A percentile compares a stretch with the other conserved stretches of the same genome.
phyloP scores from a whole-genome alignment of 2,797 vertebrate genomes.

The Anniella stebbinsi region DNA sequence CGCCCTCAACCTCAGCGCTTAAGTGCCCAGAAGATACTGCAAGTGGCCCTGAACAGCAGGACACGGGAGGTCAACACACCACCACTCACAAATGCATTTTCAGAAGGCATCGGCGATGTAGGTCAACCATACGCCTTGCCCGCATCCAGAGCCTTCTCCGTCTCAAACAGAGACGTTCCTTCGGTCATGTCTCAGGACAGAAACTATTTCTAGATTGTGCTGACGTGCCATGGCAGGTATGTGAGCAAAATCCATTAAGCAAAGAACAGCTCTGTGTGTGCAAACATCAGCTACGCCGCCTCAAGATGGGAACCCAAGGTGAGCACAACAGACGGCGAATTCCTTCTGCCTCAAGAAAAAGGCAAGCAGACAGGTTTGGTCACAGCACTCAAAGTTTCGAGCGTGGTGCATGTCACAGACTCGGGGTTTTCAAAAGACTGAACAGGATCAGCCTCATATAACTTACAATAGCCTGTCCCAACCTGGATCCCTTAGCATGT shows the following conservation, averaged over 20 bases:
- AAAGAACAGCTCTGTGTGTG: background rate
- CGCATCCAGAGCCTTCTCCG: background rate
- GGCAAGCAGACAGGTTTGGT: background rate
- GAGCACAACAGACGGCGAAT: background rate
- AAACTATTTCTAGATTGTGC: constrained; percentile 3
- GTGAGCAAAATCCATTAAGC: background rate
- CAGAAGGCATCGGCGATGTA: background rate
- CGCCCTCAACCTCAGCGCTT: background rate
- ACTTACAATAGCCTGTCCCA: background rate
- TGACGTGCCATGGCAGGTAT: background rate
- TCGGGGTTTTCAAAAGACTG: background rate
- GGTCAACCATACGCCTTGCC: background rate
- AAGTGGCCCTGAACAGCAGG: background rate
- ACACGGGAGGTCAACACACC: background rate
- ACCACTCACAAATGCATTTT: background rate
- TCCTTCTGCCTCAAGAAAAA: background rate
- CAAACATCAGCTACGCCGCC: background rate
- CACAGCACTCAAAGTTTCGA: background rate
- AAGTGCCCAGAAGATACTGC: background rate
- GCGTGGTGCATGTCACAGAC: too few species aligned
- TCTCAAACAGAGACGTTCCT: background rate
- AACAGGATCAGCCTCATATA: background rate
- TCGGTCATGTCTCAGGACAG: background rate
- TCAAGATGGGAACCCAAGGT: background rate
- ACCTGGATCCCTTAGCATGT: too few species aligned